phyloP scores from a whole-genome alignment of 2,888 invertebrate genomes.

The Chymomyza procnemis region DNA sequence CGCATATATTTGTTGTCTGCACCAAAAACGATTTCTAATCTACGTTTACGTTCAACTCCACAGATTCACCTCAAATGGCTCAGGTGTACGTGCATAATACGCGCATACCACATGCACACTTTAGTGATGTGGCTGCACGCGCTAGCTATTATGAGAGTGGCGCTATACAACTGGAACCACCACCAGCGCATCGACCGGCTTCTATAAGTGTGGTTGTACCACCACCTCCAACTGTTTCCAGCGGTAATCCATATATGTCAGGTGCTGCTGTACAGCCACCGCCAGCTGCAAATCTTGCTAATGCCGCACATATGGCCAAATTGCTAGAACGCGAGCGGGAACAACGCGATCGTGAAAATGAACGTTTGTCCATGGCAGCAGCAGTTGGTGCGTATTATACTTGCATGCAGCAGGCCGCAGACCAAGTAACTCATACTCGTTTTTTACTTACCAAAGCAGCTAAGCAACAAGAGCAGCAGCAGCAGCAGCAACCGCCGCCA shows the following conservation, averaged over 20 bases:
- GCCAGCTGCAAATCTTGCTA: constrained; percentile 33
- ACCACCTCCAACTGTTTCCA: constrained; percentile 64
- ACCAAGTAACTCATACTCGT: background rate
- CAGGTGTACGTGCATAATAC: constrained; percentile 82
- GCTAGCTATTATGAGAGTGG: constrained; percentile 80
- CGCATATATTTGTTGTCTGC: background rate
- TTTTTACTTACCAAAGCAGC: constrained; percentile 24
- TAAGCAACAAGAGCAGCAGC: constrained; percentile 52
- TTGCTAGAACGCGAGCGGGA: constrained; percentile 76
- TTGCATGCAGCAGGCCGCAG: background rate
- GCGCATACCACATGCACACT: constrained; percentile 79
- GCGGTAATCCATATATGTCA: constrained; percentile 60
- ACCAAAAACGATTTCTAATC: background rate
- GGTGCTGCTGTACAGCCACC: constrained; percentile 53
- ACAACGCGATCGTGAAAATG: constrained; percentile 70
- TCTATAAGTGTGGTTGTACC: constrained; percentile 78
- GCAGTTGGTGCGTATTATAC: constrained; percentile 55
- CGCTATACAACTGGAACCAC: constrained; percentile 80
- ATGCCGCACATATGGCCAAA: constrained; percentile 67
- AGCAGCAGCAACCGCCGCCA: constrained; percentile 63
- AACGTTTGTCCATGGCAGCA: constrained; percentile 53
- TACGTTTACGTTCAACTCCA: no score
- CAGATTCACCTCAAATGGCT: constrained; percentile 85
- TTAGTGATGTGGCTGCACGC: constrained; percentile 78
- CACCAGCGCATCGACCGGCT: constrained; percentile 80